Evolutionary conservation across 2,797 vertebrate species (phyloP).

Genomic region (Telmatherina bonti): DNA sequence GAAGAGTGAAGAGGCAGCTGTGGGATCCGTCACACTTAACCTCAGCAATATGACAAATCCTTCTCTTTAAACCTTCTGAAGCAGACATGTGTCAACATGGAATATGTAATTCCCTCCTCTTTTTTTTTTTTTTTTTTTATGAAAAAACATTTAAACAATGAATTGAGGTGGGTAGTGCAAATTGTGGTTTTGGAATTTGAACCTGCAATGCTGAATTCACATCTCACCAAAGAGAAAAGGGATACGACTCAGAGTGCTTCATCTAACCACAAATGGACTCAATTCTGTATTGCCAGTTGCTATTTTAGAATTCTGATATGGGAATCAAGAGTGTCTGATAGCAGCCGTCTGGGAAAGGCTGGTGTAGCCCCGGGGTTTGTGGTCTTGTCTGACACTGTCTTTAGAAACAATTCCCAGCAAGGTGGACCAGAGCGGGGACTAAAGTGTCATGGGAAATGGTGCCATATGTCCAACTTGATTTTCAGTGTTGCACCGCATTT

Average conservation of each 20-base stretch:
- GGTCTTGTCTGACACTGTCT: slow-evolving; percentile 83
- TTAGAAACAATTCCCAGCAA: slow-evolving; percentile 84
- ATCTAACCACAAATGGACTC: slow-evolving; percentile 78
- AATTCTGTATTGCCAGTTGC: slow-evolving; percentile 71
- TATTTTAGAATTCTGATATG: slow-evolving; percentile 82
- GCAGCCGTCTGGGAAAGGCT: slow-evolving; percentile 82
- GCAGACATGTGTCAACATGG: slow-evolving; percentile 77
- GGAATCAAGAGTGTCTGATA: slow-evolving; percentile 85
- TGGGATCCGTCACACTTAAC: slow-evolving; percentile 47
- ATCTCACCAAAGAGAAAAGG: slow-evolving; percentile 72
- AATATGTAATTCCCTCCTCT: slow-evolving; percentile 70
- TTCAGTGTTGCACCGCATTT: slow-evolving; percentile 69
- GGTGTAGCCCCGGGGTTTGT: slow-evolving; percentile 77
- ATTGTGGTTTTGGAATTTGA: slow-evolving; percentile 77
- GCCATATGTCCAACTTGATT: slow-evolving; percentile 78
- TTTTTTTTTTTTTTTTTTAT: slow-evolving; percentile 54
- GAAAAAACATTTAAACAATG: slow-evolving; percentile 77
- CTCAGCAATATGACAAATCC: slow-evolving; percentile 56
- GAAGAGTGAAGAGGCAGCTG: slow-evolving; percentile 63
- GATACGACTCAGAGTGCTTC: slow-evolving; percentile 62
- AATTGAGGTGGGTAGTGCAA: slow-evolving; percentile 80
- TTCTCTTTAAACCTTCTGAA: slow-evolving; percentile 68
- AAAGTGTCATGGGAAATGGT: slow-evolving; percentile 80
- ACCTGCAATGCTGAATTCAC: slow-evolving; percentile 65
- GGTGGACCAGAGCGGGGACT: slow-evolving; percentile 72